Evolutionary conservation across 2,888 invertebrate genomes (phyloP), one percentile per base, ranked within the genome.

Genomic region (Prosopocoilus inquinatus): DNA sequence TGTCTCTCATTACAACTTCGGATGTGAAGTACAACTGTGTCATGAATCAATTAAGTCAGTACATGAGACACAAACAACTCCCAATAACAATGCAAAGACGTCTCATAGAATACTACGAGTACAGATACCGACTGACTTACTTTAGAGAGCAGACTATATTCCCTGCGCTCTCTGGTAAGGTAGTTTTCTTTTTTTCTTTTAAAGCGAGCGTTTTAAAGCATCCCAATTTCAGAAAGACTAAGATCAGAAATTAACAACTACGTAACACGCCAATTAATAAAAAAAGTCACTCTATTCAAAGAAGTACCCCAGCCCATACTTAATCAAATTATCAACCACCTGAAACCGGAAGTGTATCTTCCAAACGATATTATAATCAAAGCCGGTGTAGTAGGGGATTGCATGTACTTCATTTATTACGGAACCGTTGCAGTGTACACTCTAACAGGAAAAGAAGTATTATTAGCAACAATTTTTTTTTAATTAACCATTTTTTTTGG

Each of bases 351-450:
- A 69, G 78, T 85, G 28, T 85, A 81, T 71, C 73, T 86, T 51
- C 81, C 84, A 1, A 81, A 82, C 55, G 86, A 87, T 67, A 72
- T 82, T 20, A 82, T 87, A 41, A 73, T 83, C 5, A 81, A 81
- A 55, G 81, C 83, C 0, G 83, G 83, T 0, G 80, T 81, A 9
- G 69, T 75, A n/a, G 86, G 85, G 0, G 81, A 84, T 57, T 82
- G 82, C 69, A 85, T 87, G 85, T 87, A 81, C 70, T 86, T 87
- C 64, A 76, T 87, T 20, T 80, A 80, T 0, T 78, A 76, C 38
- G 87, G 87, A 9, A 84, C 84, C 0, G 85, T 86, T 0, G 81
- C 83, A 4, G 79, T 85, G 3, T 79, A 80, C 51, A 83, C 85
- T 1, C 74, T 80, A 9, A 82, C 82, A 9, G 86, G 86, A 16